Evolutionary conservation across 2,797 vertebrate species (phyloP).

Genomic region (Scolopax rusticola): DNA sequence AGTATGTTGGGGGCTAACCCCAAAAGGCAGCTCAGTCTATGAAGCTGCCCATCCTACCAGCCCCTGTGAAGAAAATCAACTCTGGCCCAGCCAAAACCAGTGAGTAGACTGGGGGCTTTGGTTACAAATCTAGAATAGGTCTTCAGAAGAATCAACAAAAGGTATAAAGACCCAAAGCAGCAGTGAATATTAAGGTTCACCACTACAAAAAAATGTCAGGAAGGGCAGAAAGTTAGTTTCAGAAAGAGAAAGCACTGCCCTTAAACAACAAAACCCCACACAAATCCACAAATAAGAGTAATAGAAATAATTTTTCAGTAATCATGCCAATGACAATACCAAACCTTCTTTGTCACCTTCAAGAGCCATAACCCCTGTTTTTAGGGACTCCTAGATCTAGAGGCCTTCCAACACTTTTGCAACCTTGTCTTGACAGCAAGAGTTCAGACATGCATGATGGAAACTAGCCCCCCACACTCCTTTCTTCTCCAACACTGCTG

Average conservation of each 20-base stretch:
- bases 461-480: neutral
- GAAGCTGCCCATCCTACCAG: neutral
- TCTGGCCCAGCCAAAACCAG: neutral
- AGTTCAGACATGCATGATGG: neutral
- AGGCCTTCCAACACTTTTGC: neutral
- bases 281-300: neutral
- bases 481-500: neutral
- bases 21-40: neutral
- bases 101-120: neutral
- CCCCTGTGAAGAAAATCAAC: neutral
- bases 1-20: neutral
- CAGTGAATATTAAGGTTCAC: neutral
- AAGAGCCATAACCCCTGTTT: neutral
- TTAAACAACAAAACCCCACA: neutral
- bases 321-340: neutral
- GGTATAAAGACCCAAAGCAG: neutral
- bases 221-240: neutral
- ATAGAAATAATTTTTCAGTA: neutral
- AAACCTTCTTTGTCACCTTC: neutral
- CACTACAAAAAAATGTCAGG: neutral
- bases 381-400: neutral
- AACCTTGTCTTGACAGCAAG: neutral
- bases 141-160: neutral
- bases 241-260: neutral
- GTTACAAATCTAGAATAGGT: neutral